Conservation (phyloP, 2,888 invertebrate species). For the Glaucopsyche alexis region DNA sequence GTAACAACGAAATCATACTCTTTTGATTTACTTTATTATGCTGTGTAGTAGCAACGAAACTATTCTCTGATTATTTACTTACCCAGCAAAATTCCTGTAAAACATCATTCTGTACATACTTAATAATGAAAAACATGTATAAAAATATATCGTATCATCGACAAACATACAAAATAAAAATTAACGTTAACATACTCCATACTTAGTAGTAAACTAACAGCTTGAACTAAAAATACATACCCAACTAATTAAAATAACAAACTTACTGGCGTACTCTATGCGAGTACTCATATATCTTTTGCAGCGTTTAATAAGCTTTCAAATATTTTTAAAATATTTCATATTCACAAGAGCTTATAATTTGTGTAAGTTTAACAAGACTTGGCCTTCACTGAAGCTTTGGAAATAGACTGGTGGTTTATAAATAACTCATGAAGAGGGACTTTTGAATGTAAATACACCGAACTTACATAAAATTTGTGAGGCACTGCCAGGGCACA, state of each 20-base stretch:
- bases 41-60: too few relatives aligned
- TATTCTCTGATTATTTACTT: too few relatives aligned
- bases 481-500: slow-evolving; percentile 20
- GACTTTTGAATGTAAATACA: slow-evolving; percentile 29
- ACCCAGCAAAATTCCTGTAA: too few relatives aligned
- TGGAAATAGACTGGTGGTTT: slow-evolving; percentile 25
- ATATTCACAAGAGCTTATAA: slow-evolving; percentile 20
- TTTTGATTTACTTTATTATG: too few relatives aligned
- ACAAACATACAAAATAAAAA: too few relatives aligned
- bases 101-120: too few relatives aligned
- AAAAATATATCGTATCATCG: too few relatives aligned
- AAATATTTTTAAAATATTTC: slow-evolving; percentile 20
- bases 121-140: too few relatives aligned
- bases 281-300: background rate
- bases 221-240: background rate
- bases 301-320: background rate
- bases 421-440: slow-evolving; percentile 29
- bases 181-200: background rate
- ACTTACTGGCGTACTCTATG: background rate
- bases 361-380: slow-evolving; percentile 26
- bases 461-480: slow-evolving; percentile 27
- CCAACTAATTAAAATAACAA: background rate
- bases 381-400: slow-evolving; percentile 21
- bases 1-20: too few relatives aligned
- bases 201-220: background rate